Conservation (phyloP, 2,113 vertebrate species). For the Corvus moneduloides region DNA sequence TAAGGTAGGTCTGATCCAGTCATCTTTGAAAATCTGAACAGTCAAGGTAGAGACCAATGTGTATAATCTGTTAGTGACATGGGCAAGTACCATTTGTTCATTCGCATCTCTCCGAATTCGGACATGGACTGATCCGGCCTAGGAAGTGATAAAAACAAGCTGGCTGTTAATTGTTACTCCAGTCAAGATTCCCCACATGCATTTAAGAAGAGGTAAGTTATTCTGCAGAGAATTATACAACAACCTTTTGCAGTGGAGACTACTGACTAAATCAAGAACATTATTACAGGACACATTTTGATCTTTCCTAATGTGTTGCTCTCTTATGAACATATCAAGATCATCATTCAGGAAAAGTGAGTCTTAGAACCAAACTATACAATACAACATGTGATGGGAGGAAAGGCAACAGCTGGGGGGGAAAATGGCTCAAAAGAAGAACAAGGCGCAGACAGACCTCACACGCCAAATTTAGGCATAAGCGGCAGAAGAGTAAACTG, state of each 20-base stretch:
- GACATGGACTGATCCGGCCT: conserved; percentile 96
- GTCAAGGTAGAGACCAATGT: conserved; percentile 89
- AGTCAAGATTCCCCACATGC: neutral
- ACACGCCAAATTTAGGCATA: neutral
- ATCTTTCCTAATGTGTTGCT: neutral
- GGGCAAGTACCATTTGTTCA: conserved; percentile 96
- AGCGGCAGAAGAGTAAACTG: neutral
- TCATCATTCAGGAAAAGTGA: neutral
- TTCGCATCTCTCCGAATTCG: conserved; percentile 96
- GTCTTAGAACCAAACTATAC: neutral
- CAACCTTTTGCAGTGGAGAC: neutral
- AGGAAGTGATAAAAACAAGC: conserved; percentile 16
- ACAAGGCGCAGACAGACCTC: neutral
- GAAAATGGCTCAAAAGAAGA: neutral
- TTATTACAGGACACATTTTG: neutral
- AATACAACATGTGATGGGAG: neutral
- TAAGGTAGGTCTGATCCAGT: conserved; percentile 90
- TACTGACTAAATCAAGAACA: neutral
- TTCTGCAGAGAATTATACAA: neutral
- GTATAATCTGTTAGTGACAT: conserved; percentile 91
- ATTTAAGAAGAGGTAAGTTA: neutral
- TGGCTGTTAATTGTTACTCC: neutral
- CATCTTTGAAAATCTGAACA: conserved; percentile 97
- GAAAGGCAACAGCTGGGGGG: neutral
- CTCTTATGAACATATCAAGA: neutral